Evolutionary conservation across 1,140 invertebrate genomes (phyloP), one percentile per base, ranked within the genome.

Genomic region (Drosophila serrata): DNA sequence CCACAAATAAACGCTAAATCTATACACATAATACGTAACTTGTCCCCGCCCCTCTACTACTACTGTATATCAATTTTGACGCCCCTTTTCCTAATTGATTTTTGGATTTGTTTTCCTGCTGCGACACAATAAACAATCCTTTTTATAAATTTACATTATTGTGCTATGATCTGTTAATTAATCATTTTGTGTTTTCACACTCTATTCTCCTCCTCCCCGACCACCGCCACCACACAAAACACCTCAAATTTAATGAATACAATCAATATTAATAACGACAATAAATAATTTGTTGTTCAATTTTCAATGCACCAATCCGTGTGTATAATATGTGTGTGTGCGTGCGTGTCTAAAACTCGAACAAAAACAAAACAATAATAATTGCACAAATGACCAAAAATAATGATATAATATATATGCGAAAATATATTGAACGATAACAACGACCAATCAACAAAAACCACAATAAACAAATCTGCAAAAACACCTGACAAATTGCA

Each of bases 101-200:
- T 49, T 67, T 46, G 56, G 40, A 68, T 80, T 77, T 76, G 40
- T 73, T 73, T 74, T 61, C 39, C 40, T 49, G 61, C 33, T 73
- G 58, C 58, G 70, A 74, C 70, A 72, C 58, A 74, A 74, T 75
- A 55, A 75, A 75, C 56, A 73, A 79, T 75, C 60, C 49, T 62
- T 51, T 39, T 74, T 74, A 61, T 53, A 45, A 49, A 62, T 74
- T 74, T 74, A 27, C 43, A 53, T 74, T 74, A 75, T 75, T 74
- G 46, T 74, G 69, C 69, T 55, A 45, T 61, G 69, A 74, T 74
- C 40, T 75, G 69, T 62, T 74, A 62, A 74, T 74, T 74, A 62
- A 75, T 74, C 39, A 35, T 45, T 73, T 73, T 73, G 65, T 73
- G 69, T 73, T 73, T 59, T 72, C 69, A 73, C 65, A 73, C 67